Conservation (phyloP, 2,888 invertebrate species). For the Xestoiulus laeticollis region DNA sequence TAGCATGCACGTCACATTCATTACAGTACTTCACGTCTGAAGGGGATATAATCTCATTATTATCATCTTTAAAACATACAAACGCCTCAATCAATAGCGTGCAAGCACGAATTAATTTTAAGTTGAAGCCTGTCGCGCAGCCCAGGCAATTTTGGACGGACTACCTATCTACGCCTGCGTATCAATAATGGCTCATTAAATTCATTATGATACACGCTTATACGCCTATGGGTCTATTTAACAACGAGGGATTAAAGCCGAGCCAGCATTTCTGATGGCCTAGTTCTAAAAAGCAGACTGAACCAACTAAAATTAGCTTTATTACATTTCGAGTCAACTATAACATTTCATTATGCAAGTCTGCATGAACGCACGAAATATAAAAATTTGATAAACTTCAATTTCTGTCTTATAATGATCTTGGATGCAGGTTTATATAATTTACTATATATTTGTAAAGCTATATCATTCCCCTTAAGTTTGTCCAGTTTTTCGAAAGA, state of each 20-base stretch:
- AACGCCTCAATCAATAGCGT: slow-evolving; percentile 4
- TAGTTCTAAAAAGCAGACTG: background rate
- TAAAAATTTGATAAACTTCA: no score
- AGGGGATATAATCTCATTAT: background rate
- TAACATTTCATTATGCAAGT: background rate
- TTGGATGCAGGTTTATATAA: no score
- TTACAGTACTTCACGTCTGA: background rate
- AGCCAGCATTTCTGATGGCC: background rate
- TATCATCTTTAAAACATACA: slow-evolving; percentile 34
- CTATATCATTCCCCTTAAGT: no score
- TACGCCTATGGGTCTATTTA: slow-evolving; percentile 13
- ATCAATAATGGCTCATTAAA: slow-evolving; percentile 34
- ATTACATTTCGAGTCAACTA: background rate
- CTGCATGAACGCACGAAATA: no score
- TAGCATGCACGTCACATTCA: background rate
- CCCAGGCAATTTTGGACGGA: slow-evolving; percentile 22
- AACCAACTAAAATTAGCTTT: background rate
- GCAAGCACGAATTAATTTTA: background rate
- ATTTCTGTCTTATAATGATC: no score
- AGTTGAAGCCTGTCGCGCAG: slow-evolving; percentile 1
- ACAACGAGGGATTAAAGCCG: background rate
- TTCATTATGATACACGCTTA: slow-evolving; percentile 19
- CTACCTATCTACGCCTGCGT: slow-evolving; percentile 29
- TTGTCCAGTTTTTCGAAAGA: no score
- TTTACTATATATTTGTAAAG: no score